A percentile compares a stretch with the other conserved stretches of the same genome.
Evolutionary conservation across 1,140 invertebrate genomes (phyloP).

Genomic region (Condylostylus longicornis): DNA sequence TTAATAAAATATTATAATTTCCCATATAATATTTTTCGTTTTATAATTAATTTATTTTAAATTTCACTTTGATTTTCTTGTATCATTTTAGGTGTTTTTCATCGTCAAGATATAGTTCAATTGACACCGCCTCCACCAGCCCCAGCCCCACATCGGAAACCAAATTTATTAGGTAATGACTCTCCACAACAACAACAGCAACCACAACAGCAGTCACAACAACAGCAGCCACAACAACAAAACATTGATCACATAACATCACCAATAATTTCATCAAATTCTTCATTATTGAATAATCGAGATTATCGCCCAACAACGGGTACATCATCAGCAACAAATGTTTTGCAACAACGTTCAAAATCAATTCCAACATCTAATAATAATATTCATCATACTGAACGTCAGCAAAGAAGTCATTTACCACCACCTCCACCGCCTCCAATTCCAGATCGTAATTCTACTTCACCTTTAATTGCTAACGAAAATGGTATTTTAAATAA

Average conservation of each 20-base stretch:
- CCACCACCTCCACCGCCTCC: constrained; percentile 5
- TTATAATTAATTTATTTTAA: background rate
- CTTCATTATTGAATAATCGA: constrained; percentile 6
- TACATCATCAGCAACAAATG: background rate
- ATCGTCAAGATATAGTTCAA: constrained; percentile 27
- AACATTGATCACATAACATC: constrained; percentile 8
- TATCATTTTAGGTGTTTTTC: constrained; percentile 21
- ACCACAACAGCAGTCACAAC: constrained; percentile 7
- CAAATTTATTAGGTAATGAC: constrained; percentile 11
- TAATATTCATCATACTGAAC: too few species aligned
- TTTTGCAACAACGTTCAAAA: background rate
- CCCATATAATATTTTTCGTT: background rate
- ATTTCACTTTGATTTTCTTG: constrained; percentile 1
- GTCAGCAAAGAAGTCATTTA: too few species aligned
- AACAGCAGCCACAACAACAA: constrained; percentile 2
- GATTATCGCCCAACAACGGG: background rate
- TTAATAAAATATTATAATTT: background rate
- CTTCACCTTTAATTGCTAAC: constrained; percentile 21
- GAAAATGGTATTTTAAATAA: too few species aligned
- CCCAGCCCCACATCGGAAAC: constrained; percentile 27
- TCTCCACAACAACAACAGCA: constrained; percentile 3
- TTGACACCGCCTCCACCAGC: constrained; percentile 30
- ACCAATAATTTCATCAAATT: constrained; percentile 15
- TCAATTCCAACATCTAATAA: background rate
- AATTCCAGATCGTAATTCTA: constrained; percentile 12